Evolutionary conservation across 2,888 invertebrate species (phyloP).

Genomic region (Allolobophora icterica): DNA sequence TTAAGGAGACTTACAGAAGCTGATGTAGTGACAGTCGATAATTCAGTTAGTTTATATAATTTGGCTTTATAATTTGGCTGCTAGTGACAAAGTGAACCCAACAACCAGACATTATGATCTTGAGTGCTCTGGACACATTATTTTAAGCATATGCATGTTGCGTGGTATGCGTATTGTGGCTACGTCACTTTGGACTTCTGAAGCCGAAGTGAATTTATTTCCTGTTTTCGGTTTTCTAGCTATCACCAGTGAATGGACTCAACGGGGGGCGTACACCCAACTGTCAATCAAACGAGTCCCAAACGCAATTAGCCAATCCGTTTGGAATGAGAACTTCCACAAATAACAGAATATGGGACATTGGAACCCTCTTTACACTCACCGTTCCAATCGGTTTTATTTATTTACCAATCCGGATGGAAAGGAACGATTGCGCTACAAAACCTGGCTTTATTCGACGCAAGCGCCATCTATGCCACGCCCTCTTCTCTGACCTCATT

Average conservation of each 20-base stretch:
- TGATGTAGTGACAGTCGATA: background rate
- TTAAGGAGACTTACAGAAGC: too few species aligned
- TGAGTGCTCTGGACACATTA: too few species aligned
- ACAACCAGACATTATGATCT: too few species aligned
- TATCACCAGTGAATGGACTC: background rate
- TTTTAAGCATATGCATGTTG: background rate
- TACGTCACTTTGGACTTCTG: background rate
- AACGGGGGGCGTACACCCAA: background rate
- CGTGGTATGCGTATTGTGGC: too few species aligned
- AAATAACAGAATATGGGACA: background rate
- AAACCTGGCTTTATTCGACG: background rate
- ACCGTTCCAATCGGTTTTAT: background rate
- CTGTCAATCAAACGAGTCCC: constrained; percentile 17
- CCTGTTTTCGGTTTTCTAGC: background rate
- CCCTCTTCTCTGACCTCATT: background rate
- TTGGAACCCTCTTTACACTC: background rate
- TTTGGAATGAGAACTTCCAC: background rate
- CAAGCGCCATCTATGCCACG: background rate
- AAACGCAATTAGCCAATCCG: constrained; percentile 9
- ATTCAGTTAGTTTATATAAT: background rate
- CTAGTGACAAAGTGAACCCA: too few species aligned
- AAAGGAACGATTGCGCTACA: background rate
- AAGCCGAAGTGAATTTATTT: background rate
- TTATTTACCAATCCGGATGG: background rate
- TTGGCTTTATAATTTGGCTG: too few species aligned